Evolutionary conservation across 2,888 invertebrate genomes (phyloP), one percentile per base, ranked within the genome.

Genomic region (Diloba caeruleocephala): DNA sequence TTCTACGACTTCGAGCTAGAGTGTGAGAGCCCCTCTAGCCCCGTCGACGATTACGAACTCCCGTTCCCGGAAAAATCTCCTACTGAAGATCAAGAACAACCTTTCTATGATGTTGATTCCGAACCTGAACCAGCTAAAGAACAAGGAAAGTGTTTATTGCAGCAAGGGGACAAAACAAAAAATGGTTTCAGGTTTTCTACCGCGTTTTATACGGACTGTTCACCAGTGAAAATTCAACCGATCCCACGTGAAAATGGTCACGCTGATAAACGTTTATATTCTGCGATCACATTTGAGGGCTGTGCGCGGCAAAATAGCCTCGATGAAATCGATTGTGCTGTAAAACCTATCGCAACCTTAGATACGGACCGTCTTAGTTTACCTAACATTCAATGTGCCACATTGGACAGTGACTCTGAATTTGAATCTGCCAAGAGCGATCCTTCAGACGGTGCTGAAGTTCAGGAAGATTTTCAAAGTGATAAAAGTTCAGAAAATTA

Each of bases 21-120:
- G 68, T 91, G 95, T 49, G 96, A 96, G 61, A 96, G 95, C 57
- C 96, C 96, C 0, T 95, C 95, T 39, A 96, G 96, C 69, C 96
- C 96, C 0, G 95, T 94, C 38, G 96, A 96, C 62, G 94, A 94
- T 43, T 82, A 82, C 26, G 90, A 89, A 5, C 91, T 94, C 63
- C 85, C 93, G 41, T 95, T 95, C 79, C 84, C 94, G 52, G 93
- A 94, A 66, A 94, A 89, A 68, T 89, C 93, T 32, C 90, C 93
- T 34, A 88, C 87, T 50, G 94, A 90, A 21, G 53, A 59, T 29
- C 45, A 39, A 46, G 60, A 66, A 41, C 62, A 46, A 36, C 66
- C 66, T 6, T 66, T 62, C 26, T 62, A 59, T 37, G 60, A 62
- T 34, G 60, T 66, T 13, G 66, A 59, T 32, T 59, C 62, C 8